These are phyloP conservation scores for Scomber colias DNA, from an alignment of 2,113 vertebrate genomes.

Conservation along the genomic window DNA sequence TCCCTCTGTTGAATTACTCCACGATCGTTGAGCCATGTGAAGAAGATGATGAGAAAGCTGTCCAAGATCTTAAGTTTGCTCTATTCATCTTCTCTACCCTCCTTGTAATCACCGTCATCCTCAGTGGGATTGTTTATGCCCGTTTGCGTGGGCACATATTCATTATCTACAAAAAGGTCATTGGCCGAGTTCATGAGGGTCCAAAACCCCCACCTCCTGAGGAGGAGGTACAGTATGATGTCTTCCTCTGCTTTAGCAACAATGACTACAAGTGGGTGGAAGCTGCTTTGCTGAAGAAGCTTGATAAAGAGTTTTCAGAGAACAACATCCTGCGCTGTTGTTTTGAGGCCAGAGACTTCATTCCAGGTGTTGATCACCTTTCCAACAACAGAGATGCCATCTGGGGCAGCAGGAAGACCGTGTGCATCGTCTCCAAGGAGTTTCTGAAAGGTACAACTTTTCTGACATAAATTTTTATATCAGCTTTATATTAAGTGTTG, in stretches of 20 bases:
- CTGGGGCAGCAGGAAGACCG: conserved; percentile 89
- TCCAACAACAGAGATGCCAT: conserved; percentile 90
- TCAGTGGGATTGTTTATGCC: conserved; percentile 63
- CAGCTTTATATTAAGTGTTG: no score
- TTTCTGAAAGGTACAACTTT: conserved; percentile 85
- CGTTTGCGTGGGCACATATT: conserved; percentile 85
- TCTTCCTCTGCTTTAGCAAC: conserved; percentile 90
- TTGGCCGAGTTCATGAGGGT: conserved; percentile 64
- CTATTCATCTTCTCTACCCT: conserved; percentile 79
- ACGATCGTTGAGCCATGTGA: conserved; percentile 64
- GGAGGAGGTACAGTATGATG: conserved; percentile 82
- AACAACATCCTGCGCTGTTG: conserved; percentile 88
- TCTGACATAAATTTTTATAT: not conserved
- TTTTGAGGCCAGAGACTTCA: conserved; percentile 94
- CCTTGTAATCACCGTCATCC: conserved; percentile 50
- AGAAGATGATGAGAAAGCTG: conserved; percentile 70
- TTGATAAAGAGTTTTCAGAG: conserved; percentile 89
- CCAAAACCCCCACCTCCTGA: conserved; percentile 2
- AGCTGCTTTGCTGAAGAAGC: conserved; percentile 84
- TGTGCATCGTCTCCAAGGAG: conserved; percentile 90
- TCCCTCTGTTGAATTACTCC: conserved; percentile 70
- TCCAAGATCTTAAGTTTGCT: conserved; percentile 75
- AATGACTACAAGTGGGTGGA: conserved; percentile 92
- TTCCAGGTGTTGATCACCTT: conserved; percentile 90
- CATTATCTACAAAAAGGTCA: conserved; percentile 83